These are phyloP conservation scores for Nothobranchius furzeri DNA, from an alignment of 2,113 vertebrate genomes.

Conservation along the genomic window DNA sequence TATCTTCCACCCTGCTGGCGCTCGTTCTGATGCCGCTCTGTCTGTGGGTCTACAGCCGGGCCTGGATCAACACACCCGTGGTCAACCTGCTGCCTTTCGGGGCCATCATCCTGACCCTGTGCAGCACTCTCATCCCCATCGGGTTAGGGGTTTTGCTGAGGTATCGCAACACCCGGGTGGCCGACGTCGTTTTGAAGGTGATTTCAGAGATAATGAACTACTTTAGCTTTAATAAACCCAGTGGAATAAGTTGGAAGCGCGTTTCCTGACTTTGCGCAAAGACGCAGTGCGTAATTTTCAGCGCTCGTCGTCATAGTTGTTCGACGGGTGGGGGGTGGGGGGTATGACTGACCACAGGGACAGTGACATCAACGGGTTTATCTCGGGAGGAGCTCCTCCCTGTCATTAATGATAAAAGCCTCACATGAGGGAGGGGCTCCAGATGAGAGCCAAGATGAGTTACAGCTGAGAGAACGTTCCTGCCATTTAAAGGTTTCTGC, in stretches of 20 bases:
- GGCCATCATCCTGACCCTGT: constrained; percentile 91
- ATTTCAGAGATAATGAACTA: not conserved
- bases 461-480: too few species aligned
- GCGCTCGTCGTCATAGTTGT: not conserved
- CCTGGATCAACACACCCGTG: constrained; percentile 94
- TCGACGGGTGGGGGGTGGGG: not conserved
- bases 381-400: constrained; percentile 58
- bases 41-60: constrained; percentile 94
- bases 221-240: not conserved
- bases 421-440: constrained; percentile 19
- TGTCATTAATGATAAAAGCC: constrained; percentile 45
- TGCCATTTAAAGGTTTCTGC: too few species aligned
- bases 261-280: constrained; percentile 28
- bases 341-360: constrained; percentile 9
- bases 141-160: constrained; percentile 88
- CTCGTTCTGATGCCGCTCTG: constrained; percentile 94
- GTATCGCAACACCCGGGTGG: constrained; percentile 83
- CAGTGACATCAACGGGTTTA: constrained; percentile 54
- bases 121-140: constrained; percentile 94
- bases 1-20: constrained; percentile 93
- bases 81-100: constrained; percentile 91
- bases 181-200: constrained; percentile 94
- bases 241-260: not conserved
- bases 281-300: constrained; percentile 62
- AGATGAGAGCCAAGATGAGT: too few species aligned